phyloP scores from a whole-genome alignment of 2,888 invertebrate genomes.

The Julus scanicus region DNA sequence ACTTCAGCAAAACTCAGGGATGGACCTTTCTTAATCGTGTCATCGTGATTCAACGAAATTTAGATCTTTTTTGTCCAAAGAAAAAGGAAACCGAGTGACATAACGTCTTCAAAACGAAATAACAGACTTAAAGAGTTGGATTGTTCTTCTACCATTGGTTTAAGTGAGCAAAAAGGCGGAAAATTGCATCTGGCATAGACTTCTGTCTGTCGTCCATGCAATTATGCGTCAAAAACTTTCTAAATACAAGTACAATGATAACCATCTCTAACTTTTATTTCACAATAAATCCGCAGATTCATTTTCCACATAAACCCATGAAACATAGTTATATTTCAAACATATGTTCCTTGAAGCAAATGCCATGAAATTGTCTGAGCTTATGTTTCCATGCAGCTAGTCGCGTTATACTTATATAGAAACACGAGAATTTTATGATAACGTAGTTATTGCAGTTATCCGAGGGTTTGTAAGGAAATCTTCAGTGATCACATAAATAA shows the following conservation, averaged over 20 bases:
- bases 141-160: neutral
- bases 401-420: neutral
- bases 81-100: slow-evolving; percentile 17
- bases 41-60: neutral
- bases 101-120: neutral
- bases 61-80: neutral
- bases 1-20: neutral
- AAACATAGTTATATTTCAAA: neutral
- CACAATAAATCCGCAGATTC: neutral
- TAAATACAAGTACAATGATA: neutral
- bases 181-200: slow-evolving; percentile 1
- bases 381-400: neutral
- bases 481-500: neutral
- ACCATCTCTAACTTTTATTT: neutral
- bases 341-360: neutral
- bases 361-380: neutral
- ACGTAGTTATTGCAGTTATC: neutral
- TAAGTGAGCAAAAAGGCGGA: neutral
- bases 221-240: slow-evolving; percentile 40
- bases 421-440: neutral
- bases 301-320: neutral
- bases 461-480: neutral
- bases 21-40: neutral
- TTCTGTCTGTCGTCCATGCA: neutral
- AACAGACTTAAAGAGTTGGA: neutral